Evolutionary conservation across 2,888 invertebrate species (phyloP).

Genomic region (Eristalinus sepulchralis): DNA sequence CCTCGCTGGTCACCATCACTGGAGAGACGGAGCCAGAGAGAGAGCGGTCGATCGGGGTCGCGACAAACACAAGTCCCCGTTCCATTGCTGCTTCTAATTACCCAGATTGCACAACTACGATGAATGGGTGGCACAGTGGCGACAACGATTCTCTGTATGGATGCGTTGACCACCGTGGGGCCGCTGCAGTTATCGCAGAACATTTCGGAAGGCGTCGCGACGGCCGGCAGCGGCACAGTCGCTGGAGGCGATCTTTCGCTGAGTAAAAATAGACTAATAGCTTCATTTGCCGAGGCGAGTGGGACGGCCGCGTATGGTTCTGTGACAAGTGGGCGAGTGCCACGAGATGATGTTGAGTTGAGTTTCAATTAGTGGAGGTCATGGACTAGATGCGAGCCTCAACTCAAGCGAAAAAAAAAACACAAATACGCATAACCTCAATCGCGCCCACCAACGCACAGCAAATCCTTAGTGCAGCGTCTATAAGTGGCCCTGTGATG

Average conservation of each 20-base stretch:
- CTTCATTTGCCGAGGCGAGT: neutral
- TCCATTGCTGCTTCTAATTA: neutral
- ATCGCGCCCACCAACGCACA: too few relatives aligned
- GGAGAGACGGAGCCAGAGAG: neutral
- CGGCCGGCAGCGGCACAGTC: neutral
- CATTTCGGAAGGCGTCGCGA: neutral
- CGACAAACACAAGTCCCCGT: neutral
- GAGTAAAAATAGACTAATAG: neutral
- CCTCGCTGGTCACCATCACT: neutral
- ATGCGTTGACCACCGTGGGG: neutral
- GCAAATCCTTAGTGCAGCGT: neutral
- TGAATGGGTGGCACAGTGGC: neutral
- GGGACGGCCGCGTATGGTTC: neutral
- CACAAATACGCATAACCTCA: too few relatives aligned
- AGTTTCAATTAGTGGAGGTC: neutral
- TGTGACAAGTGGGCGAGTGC: neutral
- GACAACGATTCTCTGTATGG: neutral
- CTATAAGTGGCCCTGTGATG: neutral
- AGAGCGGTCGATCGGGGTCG: neutral
- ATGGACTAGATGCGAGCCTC: neutral
- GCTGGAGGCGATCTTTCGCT: neutral
- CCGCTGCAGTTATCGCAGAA: neutral
- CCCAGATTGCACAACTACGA: neutral
- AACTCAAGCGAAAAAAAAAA: too few relatives aligned
- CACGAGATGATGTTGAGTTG: neutral